phyloP scores from a whole-genome alignment of 2,888 invertebrate genomes.

The Microctonus aethiopoides region DNA sequence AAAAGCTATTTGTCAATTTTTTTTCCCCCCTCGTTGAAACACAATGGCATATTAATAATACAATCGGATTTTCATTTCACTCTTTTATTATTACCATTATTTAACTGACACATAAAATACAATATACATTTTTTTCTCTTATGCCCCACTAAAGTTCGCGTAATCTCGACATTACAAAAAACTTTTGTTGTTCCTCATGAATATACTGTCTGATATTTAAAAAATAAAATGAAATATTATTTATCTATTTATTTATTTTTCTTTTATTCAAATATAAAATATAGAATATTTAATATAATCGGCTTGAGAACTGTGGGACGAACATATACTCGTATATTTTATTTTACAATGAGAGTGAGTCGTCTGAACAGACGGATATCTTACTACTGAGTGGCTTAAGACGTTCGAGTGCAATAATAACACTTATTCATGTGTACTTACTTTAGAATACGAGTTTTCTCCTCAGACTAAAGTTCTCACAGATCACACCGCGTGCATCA shows the following conservation, averaged over 20 bases:
- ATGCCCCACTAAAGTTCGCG: neutral
- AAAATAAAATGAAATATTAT: neutral
- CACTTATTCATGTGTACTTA: too few relatives aligned
- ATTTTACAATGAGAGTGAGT: neutral
- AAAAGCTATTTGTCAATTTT: conserved; percentile 24
- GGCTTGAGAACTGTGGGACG: neutral
- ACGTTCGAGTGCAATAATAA: neutral
- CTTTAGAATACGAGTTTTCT: too few relatives aligned
- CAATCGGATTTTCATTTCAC: conserved; percentile 5
- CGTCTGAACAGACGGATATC: conserved; percentile 6
- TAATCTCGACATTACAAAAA: conserved; percentile 14
- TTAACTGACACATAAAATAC: neutral
- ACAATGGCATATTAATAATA: neutral
- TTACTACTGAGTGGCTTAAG: conserved; percentile 1
- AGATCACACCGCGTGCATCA: neutral
- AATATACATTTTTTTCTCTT: conserved; percentile 1
- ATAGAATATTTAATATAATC: neutral
- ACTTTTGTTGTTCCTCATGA: conserved; percentile 1
- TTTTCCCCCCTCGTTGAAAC: neutral
- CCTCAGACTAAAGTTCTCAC: neutral
- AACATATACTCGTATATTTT: neutral
- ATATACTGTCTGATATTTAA: too few relatives aligned
- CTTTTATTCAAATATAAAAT: neutral
- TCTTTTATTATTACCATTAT: neutral
- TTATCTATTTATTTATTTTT: neutral